Percentiles rank a stretch among this genome's conserved stretches.
Conservation (phyloP, 2,888 invertebrate species). For the Eupithecia inturbata region DNA sequence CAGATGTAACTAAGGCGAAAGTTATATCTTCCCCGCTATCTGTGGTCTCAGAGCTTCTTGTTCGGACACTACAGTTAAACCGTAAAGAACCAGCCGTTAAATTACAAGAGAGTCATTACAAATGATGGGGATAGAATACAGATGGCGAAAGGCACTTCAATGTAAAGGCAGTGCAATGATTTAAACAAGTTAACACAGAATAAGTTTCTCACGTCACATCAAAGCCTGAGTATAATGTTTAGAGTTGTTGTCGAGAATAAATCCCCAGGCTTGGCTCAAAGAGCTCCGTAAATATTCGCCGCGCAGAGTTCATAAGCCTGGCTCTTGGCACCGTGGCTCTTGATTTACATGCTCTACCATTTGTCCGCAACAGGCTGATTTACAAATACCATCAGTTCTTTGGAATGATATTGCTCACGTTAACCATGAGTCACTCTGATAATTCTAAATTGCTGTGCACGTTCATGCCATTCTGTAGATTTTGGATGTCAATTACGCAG, state of each 20-base stretch:
- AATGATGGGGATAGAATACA: constrained; percentile 30
- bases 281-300: constrained; percentile 44
- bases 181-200: constrained; percentile 18
- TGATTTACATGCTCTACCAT: constrained; percentile 44
- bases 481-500: constrained; percentile 37
- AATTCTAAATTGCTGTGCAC: constrained; percentile 35
- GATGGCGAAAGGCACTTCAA: constrained; percentile 25
- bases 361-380: constrained; percentile 41
- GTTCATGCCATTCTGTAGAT: constrained; percentile 41
- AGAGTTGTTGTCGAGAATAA: constrained; percentile 43
- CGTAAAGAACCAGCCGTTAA: constrained; percentile 12
- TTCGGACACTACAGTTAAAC: constrained; percentile 12
- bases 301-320: constrained; percentile 44
- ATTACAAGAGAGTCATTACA: constrained; percentile 19
- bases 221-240: constrained; percentile 39
- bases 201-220: constrained; percentile 38
- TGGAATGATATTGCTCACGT: constrained; percentile 40
- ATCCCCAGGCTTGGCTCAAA: constrained; percentile 43
- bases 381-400: constrained; percentile 45
- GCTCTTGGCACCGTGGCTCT: constrained; percentile 43
- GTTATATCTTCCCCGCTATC: constrained; percentile 14
- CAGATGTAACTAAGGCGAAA: constrained; percentile 11
- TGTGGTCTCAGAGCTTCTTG: constrained; percentile 3
- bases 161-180: constrained; percentile 21
- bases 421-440: constrained; percentile 42